Conservation (phyloP, 2,113 vertebrate genomes). For the Pangasianodon hypophthalmus region DNA sequence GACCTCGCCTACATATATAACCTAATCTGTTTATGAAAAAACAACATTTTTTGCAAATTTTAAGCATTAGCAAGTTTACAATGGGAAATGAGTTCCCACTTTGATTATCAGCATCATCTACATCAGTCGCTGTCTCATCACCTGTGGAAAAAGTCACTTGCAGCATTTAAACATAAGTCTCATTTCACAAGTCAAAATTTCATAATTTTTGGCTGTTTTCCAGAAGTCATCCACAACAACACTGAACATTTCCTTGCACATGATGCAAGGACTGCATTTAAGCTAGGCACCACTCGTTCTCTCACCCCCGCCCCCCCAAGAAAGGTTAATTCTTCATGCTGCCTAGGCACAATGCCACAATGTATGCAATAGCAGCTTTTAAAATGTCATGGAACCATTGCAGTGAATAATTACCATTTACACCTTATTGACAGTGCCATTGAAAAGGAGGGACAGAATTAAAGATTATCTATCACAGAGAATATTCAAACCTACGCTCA, state of each 20-base stretch:
- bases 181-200: not conserved
- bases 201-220: not conserved
- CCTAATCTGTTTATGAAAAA: not conserved
- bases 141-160: not conserved
- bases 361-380: not conserved
- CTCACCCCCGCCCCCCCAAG: not conserved
- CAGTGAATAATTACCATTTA: constrained; percentile 31
- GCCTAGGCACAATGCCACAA: not conserved
- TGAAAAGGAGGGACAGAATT: not conserved
- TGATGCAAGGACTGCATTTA: not conserved
- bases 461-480: constrained; percentile 28
- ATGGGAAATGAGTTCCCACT: not conserved
- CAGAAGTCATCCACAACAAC: not conserved
- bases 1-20: not conserved
- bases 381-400: not conserved
- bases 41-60: not conserved
- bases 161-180: not conserved
- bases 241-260: not conserved
- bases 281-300: not conserved
- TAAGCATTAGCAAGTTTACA: not conserved
- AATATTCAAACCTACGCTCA: constrained; percentile 31
- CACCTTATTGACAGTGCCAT: not conserved
- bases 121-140: not conserved
- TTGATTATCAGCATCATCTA: not conserved
- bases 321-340: not conserved